Base-by-base conservation (phyloP, 2,888 invertebrate genomes). In the Glyphotaelius pellucidus region DNA sequence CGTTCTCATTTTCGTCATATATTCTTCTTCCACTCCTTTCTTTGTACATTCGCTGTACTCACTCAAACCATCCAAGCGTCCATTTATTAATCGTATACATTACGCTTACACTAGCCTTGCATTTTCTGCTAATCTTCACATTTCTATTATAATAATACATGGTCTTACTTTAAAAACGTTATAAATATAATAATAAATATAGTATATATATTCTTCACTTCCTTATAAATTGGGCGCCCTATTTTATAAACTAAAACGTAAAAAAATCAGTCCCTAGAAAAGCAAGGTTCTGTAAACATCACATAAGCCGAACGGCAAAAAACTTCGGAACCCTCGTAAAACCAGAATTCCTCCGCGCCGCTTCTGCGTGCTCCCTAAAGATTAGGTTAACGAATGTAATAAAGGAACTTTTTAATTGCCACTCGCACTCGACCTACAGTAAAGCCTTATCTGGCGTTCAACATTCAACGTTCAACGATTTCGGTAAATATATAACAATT, bases 311-410 rank as follows among this genome's bases (percentile, higher is more conserved):
- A 79, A 25, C 88, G 79, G 80, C 88, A 80, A 88, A 91, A 91
- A 93, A 91, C 86, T 90, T 86, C 52, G 91, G 87, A 42, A 90
- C 90, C 87, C 81, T 90, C 91, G 90, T 92, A 93, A 93, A 93
- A 92, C 35, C 67, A 67, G 81, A 80, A 84, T 52, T 92, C 47
- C 86, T 80, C 92, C 85, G 67, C 80, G 30, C 89, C 90, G 67
- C 89, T 80, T 89, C 85, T 80, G 85, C 85, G 84, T 88, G 92
- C 90, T 80, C 47, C 86, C 14, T 81, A 81, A 52, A 92, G 92
- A 92, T 93, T 91, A 92, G 92, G 91, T 92, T 93, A 93, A 93
- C 90, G 92, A 93, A 93, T 89, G 91, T 90, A 84, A 92, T 93
- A 92, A 93, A 93, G 92, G 89, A 93, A 91, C 88, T 91, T 91